A percentile compares a stretch with the other conserved stretches of the same genome.
These are phyloP conservation scores for Pyralis farinalis DNA, from an alignment of 2,888 invertebrate species.

Conservation along the genomic window DNA sequence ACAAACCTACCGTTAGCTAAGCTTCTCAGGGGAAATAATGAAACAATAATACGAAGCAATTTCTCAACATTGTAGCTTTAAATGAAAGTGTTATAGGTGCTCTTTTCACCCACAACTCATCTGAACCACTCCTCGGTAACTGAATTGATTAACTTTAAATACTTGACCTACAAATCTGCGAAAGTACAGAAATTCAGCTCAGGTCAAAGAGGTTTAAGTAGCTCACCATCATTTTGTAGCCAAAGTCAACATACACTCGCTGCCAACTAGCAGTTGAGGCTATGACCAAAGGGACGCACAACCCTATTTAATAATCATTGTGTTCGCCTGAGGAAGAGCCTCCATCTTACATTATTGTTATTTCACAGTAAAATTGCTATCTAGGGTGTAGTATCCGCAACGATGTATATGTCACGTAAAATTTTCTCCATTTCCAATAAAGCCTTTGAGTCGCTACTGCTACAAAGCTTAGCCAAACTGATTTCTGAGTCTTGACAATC, in stretches of 20 bases:
- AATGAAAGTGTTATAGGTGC: background rate
- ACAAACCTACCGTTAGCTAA: slow-evolving; percentile 26
- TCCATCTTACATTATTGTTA: background rate
- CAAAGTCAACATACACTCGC: no score
- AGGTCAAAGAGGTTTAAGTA: no score
- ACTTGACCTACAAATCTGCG: no score
- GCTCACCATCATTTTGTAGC: no score
- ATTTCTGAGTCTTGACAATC: slow-evolving; percentile 28
- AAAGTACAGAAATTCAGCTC: no score
- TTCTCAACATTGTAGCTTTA: slow-evolving; percentile 3
- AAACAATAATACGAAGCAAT: slow-evolving; percentile 20
- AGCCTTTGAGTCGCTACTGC: slow-evolving; percentile 28
- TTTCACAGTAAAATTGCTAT: background rate
- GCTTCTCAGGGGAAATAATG: slow-evolving; percentile 36
- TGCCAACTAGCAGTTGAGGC: no score
- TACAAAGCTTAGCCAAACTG: slow-evolving; percentile 29
- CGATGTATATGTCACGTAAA: slow-evolving; percentile 10
- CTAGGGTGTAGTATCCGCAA: background rate
- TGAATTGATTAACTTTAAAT: no score
- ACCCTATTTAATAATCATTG: no score
- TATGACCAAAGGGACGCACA: no score
- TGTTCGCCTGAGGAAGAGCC: no score
- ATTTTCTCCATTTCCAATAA: slow-evolving; percentile 24
- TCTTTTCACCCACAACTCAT: no score
- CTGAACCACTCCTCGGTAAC: no score